Base-by-base conservation (phyloP, 2,113 vertebrate species). In the Indri indri region DNA sequence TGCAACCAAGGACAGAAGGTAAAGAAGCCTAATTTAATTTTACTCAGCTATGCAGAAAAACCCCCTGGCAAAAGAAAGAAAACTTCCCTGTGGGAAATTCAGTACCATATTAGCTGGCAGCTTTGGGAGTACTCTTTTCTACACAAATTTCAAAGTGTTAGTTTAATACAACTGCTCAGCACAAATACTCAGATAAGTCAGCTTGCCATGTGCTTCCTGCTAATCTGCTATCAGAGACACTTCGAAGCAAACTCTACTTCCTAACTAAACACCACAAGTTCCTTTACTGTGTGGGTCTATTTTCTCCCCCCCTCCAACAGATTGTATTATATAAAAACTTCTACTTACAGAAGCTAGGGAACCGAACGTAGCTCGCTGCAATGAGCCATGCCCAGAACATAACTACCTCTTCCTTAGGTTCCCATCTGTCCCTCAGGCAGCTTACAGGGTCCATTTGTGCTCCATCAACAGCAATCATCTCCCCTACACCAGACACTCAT, bases 321-420 rank as follows among this genome's bases (percentile, higher is more conserved):
- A 4, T 5, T 76, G 42, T 54, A 4, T 5, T 79, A 54, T 54
- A 66, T 65, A 96, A 97, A 97, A 96, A 61, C 68, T 90, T 93
- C 45, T 61, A 12, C 87, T 97, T 90, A 71, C 16, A 82, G 52
- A 34, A 84, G 50, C 65, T 34, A 77, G 86, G 57, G 76, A 80
- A 61, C 73, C 0, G 45, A 94, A 90, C 14, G 3, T 59, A 37
- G 34, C 32, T 88, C 93, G 25, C n/a, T 82, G 14, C 47, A 89
- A 94, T 50, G 65, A 95, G 71, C 52, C 42, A 77, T 1, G 23
- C 12, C 92, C 52, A 95, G 73, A 95, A 96, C 1, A 40, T 16
- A 88, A 84, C 10, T 34, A 54, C 47, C 63, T 93, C 30, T 0
- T 79, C 47, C 23, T 22, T 3, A 90, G 40, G 42, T 82, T 89